phyloP scores from a whole-genome alignment of 2,888 invertebrate species.

The Arge pagana region DNA sequence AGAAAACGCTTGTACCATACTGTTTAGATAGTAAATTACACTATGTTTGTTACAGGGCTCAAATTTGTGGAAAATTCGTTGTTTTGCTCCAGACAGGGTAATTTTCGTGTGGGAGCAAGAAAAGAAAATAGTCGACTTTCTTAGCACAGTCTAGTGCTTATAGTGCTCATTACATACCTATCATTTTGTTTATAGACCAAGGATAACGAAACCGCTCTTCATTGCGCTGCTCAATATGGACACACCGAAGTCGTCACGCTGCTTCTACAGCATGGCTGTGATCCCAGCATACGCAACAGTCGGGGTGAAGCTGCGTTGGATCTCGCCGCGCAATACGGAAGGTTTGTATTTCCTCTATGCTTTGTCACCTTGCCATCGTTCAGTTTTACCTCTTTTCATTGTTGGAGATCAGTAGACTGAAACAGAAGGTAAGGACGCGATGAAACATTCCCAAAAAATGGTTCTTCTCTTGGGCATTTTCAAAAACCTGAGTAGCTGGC shows the following conservation, averaged over 20 bases:
- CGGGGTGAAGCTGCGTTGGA: constrained; percentile 92
- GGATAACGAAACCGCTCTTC: constrained; percentile 89
- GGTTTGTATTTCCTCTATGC: too few species aligned
- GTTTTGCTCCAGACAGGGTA: not conserved
- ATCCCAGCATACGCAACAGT: constrained; percentile 84
- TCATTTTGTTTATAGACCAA: constrained; percentile 68
- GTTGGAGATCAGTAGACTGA: not conserved
- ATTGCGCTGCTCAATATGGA: constrained; percentile 92
- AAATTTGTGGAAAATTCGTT: constrained; percentile 32
- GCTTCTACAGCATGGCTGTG: constrained; percentile 82
- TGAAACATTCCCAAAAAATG: too few species aligned
- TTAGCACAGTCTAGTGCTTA: not conserved
- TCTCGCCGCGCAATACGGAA: constrained; percentile 90
- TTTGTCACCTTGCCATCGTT: too few species aligned
- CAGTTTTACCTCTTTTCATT: too few species aligned
- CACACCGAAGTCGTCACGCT: constrained; percentile 83
- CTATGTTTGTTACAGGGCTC: constrained; percentile 26
- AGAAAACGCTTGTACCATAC: too few species aligned
- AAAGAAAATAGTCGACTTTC: not conserved
- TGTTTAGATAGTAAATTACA: constrained; percentile 24
- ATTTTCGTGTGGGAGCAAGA: not conserved
- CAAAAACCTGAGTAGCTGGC: too few species aligned
- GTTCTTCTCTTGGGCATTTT: too few species aligned
- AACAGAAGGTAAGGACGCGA: not conserved
- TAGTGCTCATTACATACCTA: constrained; percentile 15